Base-by-base conservation (phyloP, 2,888 invertebrate genomes). In the Melinaea marsaeus region DNA sequence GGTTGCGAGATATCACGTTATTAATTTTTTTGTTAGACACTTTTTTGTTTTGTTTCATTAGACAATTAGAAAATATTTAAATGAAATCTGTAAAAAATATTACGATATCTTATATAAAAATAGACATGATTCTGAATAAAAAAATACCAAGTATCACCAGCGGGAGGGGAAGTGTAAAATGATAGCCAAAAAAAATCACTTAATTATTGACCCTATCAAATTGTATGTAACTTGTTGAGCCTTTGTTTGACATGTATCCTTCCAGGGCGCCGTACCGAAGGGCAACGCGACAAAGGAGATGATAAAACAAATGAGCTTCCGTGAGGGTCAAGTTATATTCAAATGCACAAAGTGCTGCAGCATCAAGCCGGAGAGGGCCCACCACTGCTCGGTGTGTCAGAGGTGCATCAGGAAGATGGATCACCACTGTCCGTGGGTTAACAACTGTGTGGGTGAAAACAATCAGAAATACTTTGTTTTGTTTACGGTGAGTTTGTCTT, bases 381-480 rank as follows among this genome's bases (percentile, higher is more conserved):
- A 98, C 91, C 98, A 98, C 80, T 98, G 98, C 84, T 97, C 97
- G 0, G 97, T 98, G 22, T 98, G 97, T 81, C 97, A 98, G 86
- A 94, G 97, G 76, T 96, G 92, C 82, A 92, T 92, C 64, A 85
- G 93, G 1, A 93, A 93, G 73, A 93, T 93, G 93, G 93, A 93
- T 75, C 93, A 93, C 73, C 92, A 93, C 71, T 93, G 92, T 71
- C 99, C 99, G 0, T 99, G 98, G 98, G 97, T 99, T 7, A 99
- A 99, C 83, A 99, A 99, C 84, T 99, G 99, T 86, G 98, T 99
- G 2, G 99, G 99, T 32, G 99, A 99, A 87, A 97, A 96, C 81
- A 99, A 99, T 92, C 99, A 99, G 92, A 99, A 99, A 88, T 99
- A 96, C 90, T 99, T 99, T 92, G 98, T 99, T 64, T 92, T 99